Evolutionary conservation across 2,888 invertebrate genomes (phyloP), one percentile per base, ranked within the genome.

Genomic region (Microplitis deprimator): DNA sequence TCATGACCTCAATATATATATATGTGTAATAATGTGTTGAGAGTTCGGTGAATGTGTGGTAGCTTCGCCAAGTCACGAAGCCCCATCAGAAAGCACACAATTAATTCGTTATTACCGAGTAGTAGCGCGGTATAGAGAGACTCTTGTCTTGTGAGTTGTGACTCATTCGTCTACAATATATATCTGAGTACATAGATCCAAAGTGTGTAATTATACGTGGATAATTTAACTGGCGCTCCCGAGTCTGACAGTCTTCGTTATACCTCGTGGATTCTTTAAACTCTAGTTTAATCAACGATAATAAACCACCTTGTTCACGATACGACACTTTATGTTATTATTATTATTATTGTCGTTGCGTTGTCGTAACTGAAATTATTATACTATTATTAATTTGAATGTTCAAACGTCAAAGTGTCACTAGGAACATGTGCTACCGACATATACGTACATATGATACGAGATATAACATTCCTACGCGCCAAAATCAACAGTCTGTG

Each of bases 21-120:
- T 50, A 50, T 13, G 13, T 50, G 6, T 50, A 50, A 50, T 50
- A 50, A 50, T 50, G 50, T 50, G 50, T 50, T 50, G 50, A 50
- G 50, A 50, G 75, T 75, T 68, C 59, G 62, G 74, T 75, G 62
- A 80, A 77, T 73, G 71, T 50, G 38, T 73, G 75, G 61, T 68
- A 70, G 75, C 64, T 71, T 64, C 69, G 13, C 64, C 75, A 73
- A 70, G 70, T 70, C 60, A 73, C 79, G 80, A 79, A 74, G 70
- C 60, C 70, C 75, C 61, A 50, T 50, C 50, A 50, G 13, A 50
- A 13, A 73, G 68, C 16, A 73, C 68, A 81, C 85, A 84, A 85
- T 85, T 85, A 84, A 85, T 85, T 84, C 83, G 82, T 82, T 82
- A 84, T 85, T 84, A 85, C 82, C 81, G 83, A 81, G 81, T 81